Conservation (phyloP, 2,113 vertebrate species). For the Myocastor coypus region DNA sequence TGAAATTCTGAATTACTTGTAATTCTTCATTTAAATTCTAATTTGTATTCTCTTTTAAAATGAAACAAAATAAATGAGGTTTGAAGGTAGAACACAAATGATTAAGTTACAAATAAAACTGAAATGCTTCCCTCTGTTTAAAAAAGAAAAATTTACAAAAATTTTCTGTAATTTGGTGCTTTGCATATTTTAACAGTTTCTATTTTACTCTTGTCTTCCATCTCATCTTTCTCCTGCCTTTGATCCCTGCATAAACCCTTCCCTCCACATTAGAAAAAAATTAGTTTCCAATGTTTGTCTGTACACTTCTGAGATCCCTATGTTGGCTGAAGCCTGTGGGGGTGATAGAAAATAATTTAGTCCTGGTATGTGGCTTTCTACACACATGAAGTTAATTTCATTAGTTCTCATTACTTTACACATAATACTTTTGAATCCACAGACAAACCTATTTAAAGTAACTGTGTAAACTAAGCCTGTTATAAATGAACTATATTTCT, state of each 20-base stretch:
- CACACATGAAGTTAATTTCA: conserved; percentile 55
- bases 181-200: conserved; percentile 29
- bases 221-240: not conserved
- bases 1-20: too few species aligned
- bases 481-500: conserved; percentile 17
- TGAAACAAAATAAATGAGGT: too few species aligned
- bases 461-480: conserved; percentile 6
- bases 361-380: not conserved
- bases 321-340: not conserved
- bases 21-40: too few species aligned
- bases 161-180: not conserved
- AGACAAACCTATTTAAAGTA: conserved; percentile 51
- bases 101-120: conserved; percentile 46
- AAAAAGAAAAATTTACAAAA: not conserved
- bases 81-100: not conserved
- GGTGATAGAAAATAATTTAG: not conserved
- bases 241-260: not conserved
- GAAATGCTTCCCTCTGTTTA: not conserved
- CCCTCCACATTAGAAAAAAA: not conserved
- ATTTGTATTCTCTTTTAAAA: too few species aligned
- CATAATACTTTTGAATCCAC: not conserved
- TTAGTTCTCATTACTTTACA: conserved; percentile 53
- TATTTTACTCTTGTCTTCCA: not conserved
- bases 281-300: not conserved
- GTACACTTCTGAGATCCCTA: not conserved